A percentile compares a stretch with the other conserved stretches of the same genome.
Evolutionary conservation across 2,113 vertebrate species (phyloP).

Genomic region (Coturnix japonica): DNA sequence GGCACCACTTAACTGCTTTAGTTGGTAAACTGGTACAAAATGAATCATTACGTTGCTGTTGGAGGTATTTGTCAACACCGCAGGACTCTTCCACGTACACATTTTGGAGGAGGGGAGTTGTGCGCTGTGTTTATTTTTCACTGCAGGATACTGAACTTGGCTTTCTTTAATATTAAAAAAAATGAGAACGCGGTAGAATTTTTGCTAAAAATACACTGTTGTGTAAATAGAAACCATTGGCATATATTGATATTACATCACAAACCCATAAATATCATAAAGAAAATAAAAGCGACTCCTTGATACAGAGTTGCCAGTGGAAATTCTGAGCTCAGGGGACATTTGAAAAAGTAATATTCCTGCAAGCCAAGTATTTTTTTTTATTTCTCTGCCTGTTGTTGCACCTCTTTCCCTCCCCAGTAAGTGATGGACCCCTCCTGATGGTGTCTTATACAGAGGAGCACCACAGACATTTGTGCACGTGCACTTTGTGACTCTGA

Average conservation of each 20-base stretch:
- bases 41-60: background rate
- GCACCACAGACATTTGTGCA: background rate
- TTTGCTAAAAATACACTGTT: slow-evolving; percentile 37
- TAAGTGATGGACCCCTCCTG: background rate
- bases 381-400: background rate
- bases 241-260: slow-evolving; percentile 40
- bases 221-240: slow-evolving; percentile 52
- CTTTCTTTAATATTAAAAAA: slow-evolving; percentile 14
- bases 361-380: slow-evolving; percentile 36
- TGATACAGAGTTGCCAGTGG: slow-evolving; percentile 22
- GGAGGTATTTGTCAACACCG: background rate
- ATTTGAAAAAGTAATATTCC: background rate
- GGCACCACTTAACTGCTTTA: background rate
- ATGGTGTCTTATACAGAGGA: background rate
- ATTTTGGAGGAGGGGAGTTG: background rate
- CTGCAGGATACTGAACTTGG: background rate
- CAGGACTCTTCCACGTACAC: background rate
- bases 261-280: slow-evolving; percentile 45
- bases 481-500: background rate
- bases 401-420: background rate
- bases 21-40: background rate
- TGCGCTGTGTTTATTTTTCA: background rate
- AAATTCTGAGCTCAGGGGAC: slow-evolving; percentile 46
- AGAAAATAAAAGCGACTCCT: slow-evolving; percentile 45
- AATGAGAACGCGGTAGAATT: background rate